Evolutionary conservation across 1,140 invertebrate genomes (phyloP).

Genomic region (Diploscapter pachys): DNA sequence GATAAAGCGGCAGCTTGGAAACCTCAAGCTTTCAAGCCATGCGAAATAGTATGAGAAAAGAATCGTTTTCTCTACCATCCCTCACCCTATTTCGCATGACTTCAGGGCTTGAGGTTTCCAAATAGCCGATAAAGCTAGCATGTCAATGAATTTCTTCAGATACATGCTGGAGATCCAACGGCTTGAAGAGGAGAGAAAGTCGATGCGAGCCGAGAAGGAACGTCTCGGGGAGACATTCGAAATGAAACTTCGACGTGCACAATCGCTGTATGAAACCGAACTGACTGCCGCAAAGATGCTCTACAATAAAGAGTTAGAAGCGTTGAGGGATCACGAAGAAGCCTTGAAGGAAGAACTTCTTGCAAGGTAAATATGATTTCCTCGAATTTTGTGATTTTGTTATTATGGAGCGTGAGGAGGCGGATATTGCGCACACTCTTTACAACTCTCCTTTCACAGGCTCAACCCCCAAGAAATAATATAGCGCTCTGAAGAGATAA

Average conservation of each 20-base stretch:
- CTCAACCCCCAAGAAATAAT: no score
- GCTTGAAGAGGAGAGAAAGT: constrained; percentile 56
- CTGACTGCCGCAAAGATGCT: constrained; percentile 54
- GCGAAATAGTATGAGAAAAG: no score
- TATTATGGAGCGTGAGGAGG: not conserved
- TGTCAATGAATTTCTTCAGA: constrained; percentile 30
- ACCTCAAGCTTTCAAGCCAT: no score
- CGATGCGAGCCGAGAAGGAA: constrained; percentile 52
- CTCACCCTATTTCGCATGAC: no score
- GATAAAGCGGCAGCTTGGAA: not conserved
- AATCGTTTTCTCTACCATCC: no score
- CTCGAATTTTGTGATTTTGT: not conserved
- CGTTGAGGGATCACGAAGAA: constrained; percentile 56
- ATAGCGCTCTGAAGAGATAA: no score
- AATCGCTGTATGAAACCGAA: constrained; percentile 55
- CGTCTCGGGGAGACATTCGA: constrained; percentile 56
- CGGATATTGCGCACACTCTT: no score
- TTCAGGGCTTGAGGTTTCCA: no score
- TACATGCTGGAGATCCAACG: constrained; percentile 57
- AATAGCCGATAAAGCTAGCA: no score
- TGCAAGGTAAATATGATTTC: constrained; percentile 42
- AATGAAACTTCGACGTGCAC: constrained; percentile 53
- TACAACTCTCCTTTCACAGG: no score
- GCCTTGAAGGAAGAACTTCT: constrained; percentile 55
- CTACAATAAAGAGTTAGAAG: constrained; percentile 53